Conservation (phyloP, 2,797 vertebrate genomes). For the Apogon talboti region DNA sequence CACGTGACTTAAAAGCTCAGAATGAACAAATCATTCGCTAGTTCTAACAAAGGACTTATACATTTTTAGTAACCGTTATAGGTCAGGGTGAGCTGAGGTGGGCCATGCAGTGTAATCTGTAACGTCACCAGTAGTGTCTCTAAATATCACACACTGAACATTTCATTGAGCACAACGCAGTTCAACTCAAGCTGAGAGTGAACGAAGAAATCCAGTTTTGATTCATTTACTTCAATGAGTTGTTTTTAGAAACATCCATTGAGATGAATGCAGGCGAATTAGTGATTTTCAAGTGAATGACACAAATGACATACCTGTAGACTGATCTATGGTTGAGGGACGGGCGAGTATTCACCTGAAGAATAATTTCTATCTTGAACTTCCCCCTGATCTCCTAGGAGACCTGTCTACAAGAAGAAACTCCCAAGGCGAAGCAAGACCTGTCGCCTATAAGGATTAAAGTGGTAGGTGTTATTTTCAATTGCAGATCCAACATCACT, state of each 20-base stretch:
- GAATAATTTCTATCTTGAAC: constrained; percentile 27
- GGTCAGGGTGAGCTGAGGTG: too few species aligned
- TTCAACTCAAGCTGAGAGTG: not conserved
- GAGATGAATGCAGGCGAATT: constrained; percentile 21
- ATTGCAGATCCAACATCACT: not conserved
- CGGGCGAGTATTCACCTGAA: constrained; percentile 14
- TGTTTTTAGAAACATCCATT: constrained; percentile 20
- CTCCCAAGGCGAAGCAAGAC: constrained; percentile 78
- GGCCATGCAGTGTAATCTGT: too few species aligned
- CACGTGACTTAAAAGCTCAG: too few species aligned
- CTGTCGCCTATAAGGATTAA: constrained; percentile 86
- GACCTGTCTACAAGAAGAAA: constrained; percentile 82
- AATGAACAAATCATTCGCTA: too few species aligned
- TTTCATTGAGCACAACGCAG: too few species aligned
- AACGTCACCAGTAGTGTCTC: too few species aligned
- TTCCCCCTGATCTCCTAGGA: constrained; percentile 71
- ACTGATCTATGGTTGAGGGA: constrained; percentile 6
- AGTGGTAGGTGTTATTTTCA: constrained; percentile 77
- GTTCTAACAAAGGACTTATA: too few species aligned
- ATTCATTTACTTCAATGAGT: too few species aligned
- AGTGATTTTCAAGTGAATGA: constrained; percentile 8
- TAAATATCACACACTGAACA: too few species aligned
- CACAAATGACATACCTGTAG: constrained; percentile 1
- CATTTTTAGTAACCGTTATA: too few species aligned
- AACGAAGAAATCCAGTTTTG: too few species aligned